Base-by-base conservation (phyloP, 2,797 vertebrate genomes). In the Steatocranus sp. region DNA sequence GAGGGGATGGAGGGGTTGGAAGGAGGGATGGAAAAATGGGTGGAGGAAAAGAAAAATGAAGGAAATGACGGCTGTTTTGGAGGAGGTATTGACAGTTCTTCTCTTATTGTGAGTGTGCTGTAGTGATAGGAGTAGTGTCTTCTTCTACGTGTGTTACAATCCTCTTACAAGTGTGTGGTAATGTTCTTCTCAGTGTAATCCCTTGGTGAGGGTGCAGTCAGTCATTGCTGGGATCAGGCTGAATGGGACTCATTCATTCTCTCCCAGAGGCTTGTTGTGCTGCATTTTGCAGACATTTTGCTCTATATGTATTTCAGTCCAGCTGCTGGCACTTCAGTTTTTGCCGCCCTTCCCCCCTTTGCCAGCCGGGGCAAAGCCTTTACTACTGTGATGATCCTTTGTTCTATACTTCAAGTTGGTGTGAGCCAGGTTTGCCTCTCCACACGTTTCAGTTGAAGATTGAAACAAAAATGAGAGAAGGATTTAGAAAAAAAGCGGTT, bases 391-490 rank as follows among this genome's bases (percentile, higher is more conserved):
- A 75, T 18, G 68, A 41, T 90, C 86, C 89, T 81, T 83, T 25
- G 78, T 78, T 83, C 80, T 90, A 88, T 56, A 87, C 75, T 18
- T 84, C 75, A 68, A 41, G 89, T 94, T 94, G 95, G 95, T 96
- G 94, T 95, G 95, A 96, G 95, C 94, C 94, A 94, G 89, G 93
- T 96, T 95, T 96, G 93, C 94, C 93, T 83, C 89, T 89, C 90
- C 85, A 63, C 83, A 92, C 92, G 84, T 94, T 93, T 90, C 84
- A 91, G 84, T 75, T 25, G 46, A 46, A 78, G 90, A 88, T 81
- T 83, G 92, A 94, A 94, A 92, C 90, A 89, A 87, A 83, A 85
- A 88, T 20, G 86, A 83, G 76, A 86, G 82, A 81, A 56, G 79
- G 82, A 53, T 53, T 76, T 36, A 85, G 38, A 77, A 76, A 83